Evolutionary conservation across 2,888 invertebrate species (phyloP).

Genomic region (Busseola fusca): DNA sequence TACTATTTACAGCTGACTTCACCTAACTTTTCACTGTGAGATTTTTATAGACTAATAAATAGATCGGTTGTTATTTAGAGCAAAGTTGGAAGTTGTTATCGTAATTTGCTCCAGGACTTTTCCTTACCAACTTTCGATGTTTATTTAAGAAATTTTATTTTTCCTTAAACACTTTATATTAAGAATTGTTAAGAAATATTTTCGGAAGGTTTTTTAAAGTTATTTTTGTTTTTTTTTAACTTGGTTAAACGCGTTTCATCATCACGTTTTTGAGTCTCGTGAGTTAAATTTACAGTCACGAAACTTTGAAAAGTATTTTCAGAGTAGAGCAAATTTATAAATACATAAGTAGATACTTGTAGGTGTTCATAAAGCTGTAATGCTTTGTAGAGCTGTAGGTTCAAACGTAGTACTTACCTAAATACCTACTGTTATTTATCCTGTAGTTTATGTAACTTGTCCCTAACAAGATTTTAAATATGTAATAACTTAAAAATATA

Average conservation of each 20-base stretch:
- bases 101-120: conserved; percentile 62
- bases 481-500: background rate
- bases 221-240: conserved; percentile 34
- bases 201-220: conserved; percentile 10
- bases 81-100: conserved; percentile 60
- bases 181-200: conserved; percentile 24
- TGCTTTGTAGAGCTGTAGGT: conserved; percentile 14
- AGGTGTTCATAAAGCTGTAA: conserved; percentile 22
- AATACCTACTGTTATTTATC: background rate
- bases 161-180: conserved; percentile 24
- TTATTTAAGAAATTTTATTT: conserved; percentile 26
- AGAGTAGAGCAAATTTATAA: background rate
- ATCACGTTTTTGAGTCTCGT: conserved; percentile 34
- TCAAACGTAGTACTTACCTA: background rate
- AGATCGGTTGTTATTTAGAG: conserved; percentile 44
- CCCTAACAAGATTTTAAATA: background rate
- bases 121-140: conserved; percentile 9
- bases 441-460: background rate
- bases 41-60: background rate
- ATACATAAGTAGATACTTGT: no score
- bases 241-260: conserved; percentile 12
- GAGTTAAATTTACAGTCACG: background rate
- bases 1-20: background rate
- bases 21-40: background rate
- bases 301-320: background rate